Evolutionary conservation across 2,888 invertebrate genomes (phyloP), one percentile per base, ranked within the genome.

Genomic region (Hydroisotoma schaefferi): DNA sequence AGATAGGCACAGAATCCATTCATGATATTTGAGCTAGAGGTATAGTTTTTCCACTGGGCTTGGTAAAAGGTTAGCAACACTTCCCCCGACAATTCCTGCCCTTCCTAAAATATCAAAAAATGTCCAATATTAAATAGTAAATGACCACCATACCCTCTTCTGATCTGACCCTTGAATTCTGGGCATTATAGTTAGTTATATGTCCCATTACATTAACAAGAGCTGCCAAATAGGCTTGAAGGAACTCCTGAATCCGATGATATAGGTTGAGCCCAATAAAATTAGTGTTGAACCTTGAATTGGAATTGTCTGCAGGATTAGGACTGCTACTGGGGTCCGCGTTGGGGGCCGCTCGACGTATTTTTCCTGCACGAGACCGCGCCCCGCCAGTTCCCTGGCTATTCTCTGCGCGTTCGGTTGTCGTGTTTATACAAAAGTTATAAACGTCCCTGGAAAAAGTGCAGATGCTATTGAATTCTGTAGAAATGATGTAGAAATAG

Each of bases 1-100:
- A 66, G 43, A 51, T 66, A 66, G 3, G 59, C 55, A 46, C 61
- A 66, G 40, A 66, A 61, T 12, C 66, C 63, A n/a, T 66, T 66
- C 59, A 66, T 61, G n/a, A 63, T 61, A 57, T 66, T 63, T 0
- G 66, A 63, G 29, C 59, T 63, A 51, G 59, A 63, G 1, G 58
- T 61, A 38, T 56, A 65, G 1, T 61, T 56, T 23, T 59, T 57
- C 65, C 65, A 65, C 40, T 65, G 53, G 1, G 23, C 28, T 8
- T 59, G 23, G 28, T 65, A 65, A 33, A 56, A 57, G 2, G 20
- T 25, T 2, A 65, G 29, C 15, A 65, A 26, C 29, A 54, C 61
- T 12, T 65, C 65, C 5, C 65, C 65, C 59, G 59, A 59, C 40
- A 59, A 59, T 23, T 65, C 65, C 18, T 53, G 48, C 0, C 49